Base-by-base conservation (phyloP, 2,888 invertebrate genomes). In the Agriotes lineatus region DNA sequence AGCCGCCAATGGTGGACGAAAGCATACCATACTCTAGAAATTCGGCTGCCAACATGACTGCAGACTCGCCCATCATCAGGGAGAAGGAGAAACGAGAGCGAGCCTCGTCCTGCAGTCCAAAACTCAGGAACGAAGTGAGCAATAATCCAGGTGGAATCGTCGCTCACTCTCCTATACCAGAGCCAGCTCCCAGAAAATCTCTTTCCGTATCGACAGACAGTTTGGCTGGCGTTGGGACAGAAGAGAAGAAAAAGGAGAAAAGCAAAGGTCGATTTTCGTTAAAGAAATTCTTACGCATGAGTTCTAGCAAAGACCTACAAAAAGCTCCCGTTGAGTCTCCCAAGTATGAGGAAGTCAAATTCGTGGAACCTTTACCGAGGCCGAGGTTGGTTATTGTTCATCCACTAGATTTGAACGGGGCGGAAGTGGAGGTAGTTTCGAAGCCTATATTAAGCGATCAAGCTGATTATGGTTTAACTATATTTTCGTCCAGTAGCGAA, bases 341-440 rank as follows among this genome's bases (percentile, higher is more conserved):
- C 48, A 88, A 87, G 78, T 79, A 81, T 54, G 89, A 89, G 71
- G 89, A 90, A 69, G 85, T 88, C 30, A 85, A 84, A 64, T 87
- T 88, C 44, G 83, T 87, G 54, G 87, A 87, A 16, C 89, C 89
- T 5, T 88, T 89, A 77, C 88, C 90, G 4, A 93, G 93, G 78
- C 92, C 93, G 1, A 88, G 93, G 12, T 86, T 95, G 19, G 94
- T 95, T 69, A 96, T 96, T 75, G 94, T 96, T 71, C 96, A 96
- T 86, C 96, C 96, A 10, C 86, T 94, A 76, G 95, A 96, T 79
- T 87, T 95, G 68, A 94, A 94, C 82, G 93, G 93, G 25, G 90
- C 92, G 7, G 92, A 88, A 69, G 93, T 94, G 1, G 93, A 95
- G 80, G 94, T 95, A 35, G 89, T 94, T 0, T 73, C 78, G 1